These are phyloP conservation scores for Campoplex capitator DNA, from an alignment of 2,888 invertebrate species.

Conservation along the genomic window DNA sequence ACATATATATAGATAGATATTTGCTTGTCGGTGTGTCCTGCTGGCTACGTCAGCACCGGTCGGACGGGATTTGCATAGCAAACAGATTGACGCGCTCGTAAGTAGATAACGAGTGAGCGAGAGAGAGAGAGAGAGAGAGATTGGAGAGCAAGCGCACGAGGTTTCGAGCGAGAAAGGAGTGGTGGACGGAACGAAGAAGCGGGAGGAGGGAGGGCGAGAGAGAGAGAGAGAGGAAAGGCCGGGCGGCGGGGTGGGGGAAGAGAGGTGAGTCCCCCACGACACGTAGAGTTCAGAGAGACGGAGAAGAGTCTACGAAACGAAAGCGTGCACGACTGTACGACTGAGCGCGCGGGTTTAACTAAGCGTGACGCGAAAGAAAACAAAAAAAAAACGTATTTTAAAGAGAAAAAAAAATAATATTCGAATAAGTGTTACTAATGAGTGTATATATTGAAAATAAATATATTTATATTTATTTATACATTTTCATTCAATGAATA, in stretches of 20 bases:
- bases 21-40: slow-evolving; percentile 56
- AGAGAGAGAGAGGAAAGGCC: slow-evolving; percentile 13
- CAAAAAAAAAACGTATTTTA: background rate
- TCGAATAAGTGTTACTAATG: background rate
- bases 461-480: background rate
- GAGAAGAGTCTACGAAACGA: slow-evolving; percentile 68
- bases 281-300: slow-evolving; percentile 54
- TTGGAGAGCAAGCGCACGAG: slow-evolving; percentile 32
- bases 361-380: slow-evolving; percentile 3
- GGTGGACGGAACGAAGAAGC: slow-evolving; percentile 18
- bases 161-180: slow-evolving; percentile 30
- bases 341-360: slow-evolving; percentile 13
- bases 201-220: slow-evolving; percentile 1
- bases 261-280: slow-evolving; percentile 52
- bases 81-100: slow-evolving; percentile 83
- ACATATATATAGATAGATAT: background rate
- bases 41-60: slow-evolving; percentile 81
- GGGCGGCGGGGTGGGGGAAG: slow-evolving; percentile 20
- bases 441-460: background rate
- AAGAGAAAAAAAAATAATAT: background rate
- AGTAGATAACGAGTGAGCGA: slow-evolving; percentile 81
- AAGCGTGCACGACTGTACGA: slow-evolving; percentile 64
- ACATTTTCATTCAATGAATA: background rate
- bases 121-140: slow-evolving; percentile 52
- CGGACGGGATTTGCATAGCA: slow-evolving; percentile 83